Evolutionary conservation across 2,888 invertebrate genomes (phyloP), one percentile per base, ranked within the genome.

Genomic region (Dryobotodes eremita): DNA sequence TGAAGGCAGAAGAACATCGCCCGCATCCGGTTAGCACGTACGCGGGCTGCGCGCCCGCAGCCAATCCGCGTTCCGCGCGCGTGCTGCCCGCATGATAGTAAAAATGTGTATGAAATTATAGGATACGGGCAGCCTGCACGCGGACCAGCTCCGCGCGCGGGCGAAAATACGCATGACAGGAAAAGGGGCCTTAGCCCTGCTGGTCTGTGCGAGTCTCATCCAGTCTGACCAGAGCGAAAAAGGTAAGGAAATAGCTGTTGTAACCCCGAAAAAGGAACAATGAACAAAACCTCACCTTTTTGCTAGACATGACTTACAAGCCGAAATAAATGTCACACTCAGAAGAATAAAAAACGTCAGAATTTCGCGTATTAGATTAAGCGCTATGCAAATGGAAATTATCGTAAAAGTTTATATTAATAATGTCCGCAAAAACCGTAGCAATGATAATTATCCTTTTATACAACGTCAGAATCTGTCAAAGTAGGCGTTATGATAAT

Each of bases 391-490:
- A 53, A 86, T 61, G 68, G 65, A 86, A 82, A 73, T 82, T 86
- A 73, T 64, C 57, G 82, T 83, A 75, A 36, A 71, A 80, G 46
- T 80, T 62, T 62, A 61, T 48, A 26, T 86, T 62, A 36, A 87
- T 36, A 82, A 95, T 96, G 95, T 91, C 91, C 62, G 75, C 88
- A 31, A 91, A 91, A 88, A 77, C 85, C 59, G 59, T 94, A 23
- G 88, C 89, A 23, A 62, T 90, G 10, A 59, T 94, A 61, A 73
- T 94, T 1, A 85, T 94, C 55, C 87, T 94, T 23, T 62, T 91
- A 2, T 89, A 88, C 36, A 91, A 90, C 76, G 89, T 93, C 6
- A 88, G 78, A 62, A 59, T 90, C 15, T 92, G 92, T 64, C 89
- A 92, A 53, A 89, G 92, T 53, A 89, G 64, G 57, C 88, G 72